These are phyloP conservation scores for Eudasyphora cyanicolor DNA, from an alignment of 2,888 invertebrate species.

Conservation along the genomic window DNA sequence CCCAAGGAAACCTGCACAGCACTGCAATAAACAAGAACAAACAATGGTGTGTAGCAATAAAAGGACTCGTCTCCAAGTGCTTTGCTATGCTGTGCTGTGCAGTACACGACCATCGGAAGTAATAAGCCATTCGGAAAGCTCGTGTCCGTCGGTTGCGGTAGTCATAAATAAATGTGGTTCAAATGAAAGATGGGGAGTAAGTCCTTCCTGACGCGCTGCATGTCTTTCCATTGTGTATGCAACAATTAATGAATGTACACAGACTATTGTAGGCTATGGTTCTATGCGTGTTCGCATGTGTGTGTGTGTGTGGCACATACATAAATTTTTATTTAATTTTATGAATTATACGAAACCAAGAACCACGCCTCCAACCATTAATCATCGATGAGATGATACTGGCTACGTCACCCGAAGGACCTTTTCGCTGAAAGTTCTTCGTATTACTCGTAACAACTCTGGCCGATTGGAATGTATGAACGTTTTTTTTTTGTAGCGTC, in stretches of 20 bases:
- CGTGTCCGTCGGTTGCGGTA: slow-evolving; percentile 37
- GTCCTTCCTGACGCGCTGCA: slow-evolving; percentile 41
- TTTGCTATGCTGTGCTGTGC: not conserved
- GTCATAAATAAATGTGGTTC: slow-evolving; percentile 64
- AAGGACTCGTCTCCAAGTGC: too few species aligned
- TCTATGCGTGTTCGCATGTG: not conserved
- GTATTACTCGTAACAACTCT: too few species aligned
- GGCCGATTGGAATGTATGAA: too few species aligned
- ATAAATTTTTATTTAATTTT: slow-evolving; percentile 49
- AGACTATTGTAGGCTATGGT: too few species aligned
- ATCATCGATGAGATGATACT: slow-evolving; percentile 41
- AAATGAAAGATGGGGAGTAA: slow-evolving; percentile 47
- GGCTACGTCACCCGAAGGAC: too few species aligned
- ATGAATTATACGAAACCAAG: slow-evolving; percentile 55
- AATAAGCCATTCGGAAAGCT: slow-evolving; percentile 47
- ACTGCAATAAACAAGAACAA: slow-evolving; percentile 35
- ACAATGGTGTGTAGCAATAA: slow-evolving; percentile 22
- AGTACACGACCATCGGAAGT: slow-evolving; percentile 57
- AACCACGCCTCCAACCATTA: slow-evolving; percentile 55
- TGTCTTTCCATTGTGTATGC: slow-evolving; percentile 29
- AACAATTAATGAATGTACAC: slow-evolving; percentile 52
- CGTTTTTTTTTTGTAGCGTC: too few species aligned
- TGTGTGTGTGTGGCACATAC: not conserved
- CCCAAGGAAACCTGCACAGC: slow-evolving; percentile 35
- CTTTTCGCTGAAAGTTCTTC: too few species aligned